Conservation (phyloP, 1,140 invertebrate species). For the Riptortus pedestris region DNA sequence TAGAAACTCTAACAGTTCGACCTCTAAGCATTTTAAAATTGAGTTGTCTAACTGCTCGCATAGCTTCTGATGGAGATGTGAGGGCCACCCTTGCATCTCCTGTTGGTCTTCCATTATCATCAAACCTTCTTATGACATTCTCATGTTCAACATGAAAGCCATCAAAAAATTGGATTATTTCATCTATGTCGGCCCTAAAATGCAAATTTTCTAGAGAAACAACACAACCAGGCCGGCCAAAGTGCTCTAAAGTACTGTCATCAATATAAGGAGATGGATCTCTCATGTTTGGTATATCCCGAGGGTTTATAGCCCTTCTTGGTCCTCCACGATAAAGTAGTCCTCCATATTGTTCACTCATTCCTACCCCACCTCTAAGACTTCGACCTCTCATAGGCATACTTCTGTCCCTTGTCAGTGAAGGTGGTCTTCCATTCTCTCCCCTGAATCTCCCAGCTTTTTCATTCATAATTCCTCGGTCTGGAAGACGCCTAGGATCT, state of each 20-base stretch:
- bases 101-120: conserved; percentile 72
- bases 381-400: conserved; percentile 16
- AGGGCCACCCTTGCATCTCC: conserved; percentile 83
- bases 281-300: conserved; percentile 31
- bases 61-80: conserved; percentile 57
- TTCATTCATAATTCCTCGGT: not conserved
- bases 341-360: not conserved
- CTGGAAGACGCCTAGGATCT: not conserved
- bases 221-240: conserved; percentile 69
- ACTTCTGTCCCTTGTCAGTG: conserved; percentile 31
- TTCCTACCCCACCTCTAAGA: conserved; percentile 10
- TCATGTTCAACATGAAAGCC: conserved; percentile 62
- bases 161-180: conserved; percentile 76
- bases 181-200: conserved; percentile 69
- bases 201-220: conserved; percentile 75
- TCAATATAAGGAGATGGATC: conserved; percentile 21
- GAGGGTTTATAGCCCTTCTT: not conserved
- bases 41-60: conserved; percentile 21
- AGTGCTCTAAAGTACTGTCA: conserved; percentile 43
- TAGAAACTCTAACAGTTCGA: conserved; percentile 20
- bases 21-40: conserved; percentile 20
- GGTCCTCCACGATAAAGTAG: conserved; percentile 4
- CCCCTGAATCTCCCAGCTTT: not conserved
- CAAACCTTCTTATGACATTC: conserved; percentile 70
- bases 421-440: conserved; percentile 31